Evolutionary conservation across 2,888 invertebrate genomes (phyloP).

Genomic region (Morpho deidamia): DNA sequence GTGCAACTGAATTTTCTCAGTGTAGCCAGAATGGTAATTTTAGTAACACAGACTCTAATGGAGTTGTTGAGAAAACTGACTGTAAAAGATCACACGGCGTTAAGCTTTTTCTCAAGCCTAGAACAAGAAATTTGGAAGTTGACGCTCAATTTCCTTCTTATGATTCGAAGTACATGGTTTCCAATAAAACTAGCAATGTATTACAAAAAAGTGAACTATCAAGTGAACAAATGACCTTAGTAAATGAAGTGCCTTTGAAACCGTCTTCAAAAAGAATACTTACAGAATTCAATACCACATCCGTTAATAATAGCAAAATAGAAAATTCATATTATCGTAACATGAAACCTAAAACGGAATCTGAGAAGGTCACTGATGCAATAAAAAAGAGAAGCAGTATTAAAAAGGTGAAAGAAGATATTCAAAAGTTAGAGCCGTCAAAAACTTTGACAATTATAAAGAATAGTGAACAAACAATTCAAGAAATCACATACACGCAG

Average conservation of each 20-base stretch:
- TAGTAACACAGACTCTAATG: background rate
- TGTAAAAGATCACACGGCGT: slow-evolving; percentile 8
- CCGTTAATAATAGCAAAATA: too few relatives aligned
- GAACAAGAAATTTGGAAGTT: slow-evolving; percentile 20
- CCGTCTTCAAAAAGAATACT: slow-evolving; percentile 4
- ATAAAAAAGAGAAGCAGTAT: too few relatives aligned
- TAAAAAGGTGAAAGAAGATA: too few relatives aligned
- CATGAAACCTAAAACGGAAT: background rate
- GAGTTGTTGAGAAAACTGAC: background rate
- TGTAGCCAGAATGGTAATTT: background rate
- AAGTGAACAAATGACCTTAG: slow-evolving; percentile 9
- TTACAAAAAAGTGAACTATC: slow-evolving; percentile 4
- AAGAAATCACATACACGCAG: slow-evolving; percentile 17
- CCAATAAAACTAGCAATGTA: slow-evolving; percentile 13
- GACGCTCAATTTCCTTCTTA: slow-evolving; percentile 23
- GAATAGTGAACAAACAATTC: slow-evolving; percentile 18
- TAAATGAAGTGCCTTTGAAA: slow-evolving; percentile 10
- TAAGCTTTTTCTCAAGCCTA: slow-evolving; percentile 24
- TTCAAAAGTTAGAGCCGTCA: background rate
- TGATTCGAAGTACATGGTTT: slow-evolving; percentile 10
- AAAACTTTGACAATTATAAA: slow-evolving; percentile 20
- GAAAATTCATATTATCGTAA: background rate
- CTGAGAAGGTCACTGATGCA: too few relatives aligned
- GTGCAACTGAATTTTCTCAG: background rate
- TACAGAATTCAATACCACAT: background rate